Conservation (phyloP, 1,140 invertebrate species). For the Microplitis demolitor region DNA sequence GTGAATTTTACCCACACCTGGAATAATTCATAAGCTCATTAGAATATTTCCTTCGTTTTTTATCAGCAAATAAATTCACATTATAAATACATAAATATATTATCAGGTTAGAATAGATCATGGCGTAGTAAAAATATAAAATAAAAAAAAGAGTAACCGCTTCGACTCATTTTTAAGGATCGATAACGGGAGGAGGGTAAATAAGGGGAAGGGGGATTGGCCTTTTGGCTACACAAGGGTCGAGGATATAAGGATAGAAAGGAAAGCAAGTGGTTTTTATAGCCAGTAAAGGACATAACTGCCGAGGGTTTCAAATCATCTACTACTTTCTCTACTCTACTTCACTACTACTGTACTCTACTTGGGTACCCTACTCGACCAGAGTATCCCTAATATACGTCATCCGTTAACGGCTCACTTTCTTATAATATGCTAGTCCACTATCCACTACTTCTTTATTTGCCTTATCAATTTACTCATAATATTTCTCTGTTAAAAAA, state of each 20-base stretch:
- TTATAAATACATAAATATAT: no score
- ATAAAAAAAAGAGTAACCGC: conserved; percentile 26
- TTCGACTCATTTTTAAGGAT: conserved; percentile 37
- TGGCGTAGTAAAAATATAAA: no score
- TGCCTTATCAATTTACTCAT: background rate
- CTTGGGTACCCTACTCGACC: conserved; percentile 58
- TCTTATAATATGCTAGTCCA: conserved; percentile 3
- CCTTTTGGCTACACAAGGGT: conserved; percentile 58
- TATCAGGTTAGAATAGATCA: no score
- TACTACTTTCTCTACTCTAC: no score
- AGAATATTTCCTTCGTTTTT: no score
- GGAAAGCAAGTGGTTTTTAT: conserved; percentile 63
- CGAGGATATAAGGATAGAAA: conserved; percentile 35
- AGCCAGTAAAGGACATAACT: conserved; percentile 55
- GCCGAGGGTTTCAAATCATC: conserved; percentile 46
- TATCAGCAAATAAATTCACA: no score
- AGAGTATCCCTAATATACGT: conserved; percentile 63
- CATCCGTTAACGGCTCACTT: conserved; percentile 56
- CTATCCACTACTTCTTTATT: background rate
- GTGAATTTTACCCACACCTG: no score
- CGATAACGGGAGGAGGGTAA: conserved; percentile 41
- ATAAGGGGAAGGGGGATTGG: conserved; percentile 43
- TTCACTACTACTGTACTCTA: background rate
- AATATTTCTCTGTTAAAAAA: background rate
- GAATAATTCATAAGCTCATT: no score